These are phyloP conservation scores for Lamellibrachia columna DNA, from an alignment of 2,888 invertebrate species.

Conservation along the genomic window DNA sequence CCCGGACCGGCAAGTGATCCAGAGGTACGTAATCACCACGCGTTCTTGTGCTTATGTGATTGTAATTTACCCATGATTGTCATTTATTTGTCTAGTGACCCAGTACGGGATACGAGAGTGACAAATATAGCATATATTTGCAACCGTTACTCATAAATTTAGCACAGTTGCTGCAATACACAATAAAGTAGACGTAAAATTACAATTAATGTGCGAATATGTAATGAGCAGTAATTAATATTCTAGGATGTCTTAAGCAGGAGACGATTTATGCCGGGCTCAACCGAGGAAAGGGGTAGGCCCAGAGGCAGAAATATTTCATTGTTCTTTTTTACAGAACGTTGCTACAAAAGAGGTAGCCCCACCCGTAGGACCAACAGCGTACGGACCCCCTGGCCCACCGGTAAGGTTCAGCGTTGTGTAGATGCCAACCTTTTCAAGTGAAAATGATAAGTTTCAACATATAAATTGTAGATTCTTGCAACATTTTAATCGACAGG, in stretches of 20 bases:
- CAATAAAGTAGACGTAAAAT: neutral
- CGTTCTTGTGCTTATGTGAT: neutral
- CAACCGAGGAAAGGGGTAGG: too few relatives aligned
- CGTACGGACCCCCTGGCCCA: slow-evolving; percentile 31
- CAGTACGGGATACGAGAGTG: neutral
- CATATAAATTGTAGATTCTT: neutral
- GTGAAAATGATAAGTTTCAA: neutral
- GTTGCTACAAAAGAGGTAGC: neutral
- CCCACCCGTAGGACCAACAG: slow-evolving; percentile 23
- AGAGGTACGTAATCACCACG: neutral
- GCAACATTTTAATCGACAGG: neutral
- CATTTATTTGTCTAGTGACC: neutral
- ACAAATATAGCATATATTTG: neutral
- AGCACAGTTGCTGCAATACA: neutral
- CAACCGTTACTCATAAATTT: neutral
- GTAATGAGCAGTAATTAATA: neutral
- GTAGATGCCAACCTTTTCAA: neutral
- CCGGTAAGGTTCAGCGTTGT: slow-evolving; percentile 23
- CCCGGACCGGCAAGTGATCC: neutral
- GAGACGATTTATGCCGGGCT: neutral
- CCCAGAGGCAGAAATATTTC: neutral
- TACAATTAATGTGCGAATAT: neutral
- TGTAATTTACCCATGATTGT: neutral
- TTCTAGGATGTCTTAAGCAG: neutral
- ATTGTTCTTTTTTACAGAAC: neutral